Evolutionary conservation across 1,140 invertebrate genomes (phyloP), one percentile per base, ranked within the genome.

Genomic region (Megathymus violae): DNA sequence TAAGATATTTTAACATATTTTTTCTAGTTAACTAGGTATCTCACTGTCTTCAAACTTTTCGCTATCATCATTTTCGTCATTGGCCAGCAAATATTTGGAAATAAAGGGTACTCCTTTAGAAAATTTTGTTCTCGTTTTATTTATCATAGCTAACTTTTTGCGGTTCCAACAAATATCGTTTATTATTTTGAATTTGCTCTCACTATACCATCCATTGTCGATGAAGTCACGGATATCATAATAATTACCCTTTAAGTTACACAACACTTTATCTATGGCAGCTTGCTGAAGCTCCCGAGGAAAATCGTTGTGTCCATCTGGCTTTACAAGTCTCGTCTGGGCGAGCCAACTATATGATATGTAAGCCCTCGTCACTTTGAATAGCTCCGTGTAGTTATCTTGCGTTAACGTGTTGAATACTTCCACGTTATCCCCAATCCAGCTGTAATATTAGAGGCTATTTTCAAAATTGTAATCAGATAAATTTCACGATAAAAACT

Each of bases 201-300:
- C 4, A 11, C 60, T 64, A 64, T 66, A 74, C 7, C 16, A 38
- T 1, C 68, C 62, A 1, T 62, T 15, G 11, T 67, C 61, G 0
- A 85, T 22, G 58, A 65, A 85, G 36, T 89, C 83, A 69, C 86
- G 76, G 7, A 89, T 67, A 27, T 89, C 86, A 27, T 71, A 81
- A 0, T 78, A 17, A 0, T 47, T 44, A 17, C 85, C 86, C 10
- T 50, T 61, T 15, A 88, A 16, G 7, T 60, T 70, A 1, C 67
- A 48, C 1, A 89, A 50, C 5, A 56, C 11, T 0, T 15, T 51
- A 43, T 89, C 86, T 16, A 88, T 16, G 7, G 47, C 41, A 1
- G 61, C 44, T 3, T 44, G 27, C 19, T 67, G 41, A 4, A 89
- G 15, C 1, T 69, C 63, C 22, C 62, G 62, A 1, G 7, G 41